These are phyloP conservation scores for Malacoctenus gilli DNA, from an alignment of 2,797 vertebrate species.

Conservation along the genomic window DNA sequence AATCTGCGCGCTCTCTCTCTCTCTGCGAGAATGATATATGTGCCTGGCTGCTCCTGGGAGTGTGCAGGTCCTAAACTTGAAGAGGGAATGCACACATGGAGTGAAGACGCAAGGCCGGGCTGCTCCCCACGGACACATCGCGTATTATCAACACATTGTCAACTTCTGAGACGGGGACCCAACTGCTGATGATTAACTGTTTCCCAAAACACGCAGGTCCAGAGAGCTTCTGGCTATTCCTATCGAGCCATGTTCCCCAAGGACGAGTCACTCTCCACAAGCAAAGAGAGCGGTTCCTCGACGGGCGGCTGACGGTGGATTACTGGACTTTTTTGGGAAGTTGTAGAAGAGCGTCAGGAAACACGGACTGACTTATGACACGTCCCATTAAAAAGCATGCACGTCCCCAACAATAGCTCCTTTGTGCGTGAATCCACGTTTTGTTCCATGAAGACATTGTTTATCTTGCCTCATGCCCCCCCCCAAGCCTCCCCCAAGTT, in stretches of 20 bases:
- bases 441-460: slow-evolving; percentile 56
- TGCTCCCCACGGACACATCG: slow-evolving; percentile 2
- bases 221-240: slow-evolving; percentile 49
- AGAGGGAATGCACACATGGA: slow-evolving; percentile 41
- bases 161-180: slow-evolving; percentile 19
- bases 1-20: slow-evolving; percentile 52
- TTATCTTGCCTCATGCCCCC: slow-evolving; percentile 62
- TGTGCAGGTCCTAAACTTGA: slow-evolving; percentile 28
- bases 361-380: slow-evolving; percentile 53
- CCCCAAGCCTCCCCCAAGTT: slow-evolving; percentile 50
- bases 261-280: slow-evolving; percentile 36
- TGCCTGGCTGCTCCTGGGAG: slow-evolving; percentile 45
- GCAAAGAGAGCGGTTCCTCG: slow-evolving; percentile 34
- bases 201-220: slow-evolving; percentile 19
- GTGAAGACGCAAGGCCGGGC: slow-evolving; percentile 1
- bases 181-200: slow-evolving; percentile 52
- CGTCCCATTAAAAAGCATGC: slow-evolving; percentile 51
- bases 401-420: slow-evolving; percentile 58
- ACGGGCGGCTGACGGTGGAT: slow-evolving; percentile 31
- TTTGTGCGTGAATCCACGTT: slow-evolving; percentile 59
- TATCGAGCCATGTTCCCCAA: slow-evolving; percentile 50
- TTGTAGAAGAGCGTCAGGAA: slow-evolving; percentile 54
- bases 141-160: slow-evolving; percentile 19
- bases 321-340: slow-evolving; percentile 20
- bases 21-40: slow-evolving; percentile 54